phyloP scores from a whole-genome alignment of 37 sponge, comb jelly and placozoan species.

The Geodia barretti region DNA sequence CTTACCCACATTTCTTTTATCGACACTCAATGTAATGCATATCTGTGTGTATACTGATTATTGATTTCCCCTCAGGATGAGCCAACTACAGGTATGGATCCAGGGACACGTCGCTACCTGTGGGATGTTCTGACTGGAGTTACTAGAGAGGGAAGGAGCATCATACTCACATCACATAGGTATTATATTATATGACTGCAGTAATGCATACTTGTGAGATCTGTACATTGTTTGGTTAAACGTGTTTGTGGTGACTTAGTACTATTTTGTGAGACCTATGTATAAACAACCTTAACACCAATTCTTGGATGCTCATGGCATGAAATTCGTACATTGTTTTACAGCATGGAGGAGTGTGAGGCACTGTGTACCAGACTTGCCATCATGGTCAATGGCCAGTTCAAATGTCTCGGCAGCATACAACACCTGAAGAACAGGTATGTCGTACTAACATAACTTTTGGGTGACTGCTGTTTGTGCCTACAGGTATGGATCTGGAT shows the following conservation, averaged over 20 bases:
- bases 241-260: no score
- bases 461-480: neutral
- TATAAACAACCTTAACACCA: no score
- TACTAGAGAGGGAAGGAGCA: conserved; percentile 65
- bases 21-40: no score
- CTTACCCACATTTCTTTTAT: neutral
- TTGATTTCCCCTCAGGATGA: conserved; percentile 73
- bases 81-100: conserved; percentile 99
- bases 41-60: neutral
- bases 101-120: conserved; percentile 82
- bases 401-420: conserved; percentile 95
- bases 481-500: conserved; percentile 75
- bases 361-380: conserved; percentile 95
- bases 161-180: conserved; percentile 89
- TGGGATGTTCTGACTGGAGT: conserved; percentile 86
- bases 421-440: conserved; percentile 97
- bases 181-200: neutral
- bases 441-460: conserved; percentile 3
- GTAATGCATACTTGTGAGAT: neutral
- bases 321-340: no score
- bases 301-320: no score
- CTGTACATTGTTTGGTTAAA: neutral
- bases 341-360: conserved; percentile 99
- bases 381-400: conserved; percentile 96
- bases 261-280: no score